Evolutionary conservation across 2,888 invertebrate genomes (phyloP).

Genomic region (Calameuta pallipes): DNA sequence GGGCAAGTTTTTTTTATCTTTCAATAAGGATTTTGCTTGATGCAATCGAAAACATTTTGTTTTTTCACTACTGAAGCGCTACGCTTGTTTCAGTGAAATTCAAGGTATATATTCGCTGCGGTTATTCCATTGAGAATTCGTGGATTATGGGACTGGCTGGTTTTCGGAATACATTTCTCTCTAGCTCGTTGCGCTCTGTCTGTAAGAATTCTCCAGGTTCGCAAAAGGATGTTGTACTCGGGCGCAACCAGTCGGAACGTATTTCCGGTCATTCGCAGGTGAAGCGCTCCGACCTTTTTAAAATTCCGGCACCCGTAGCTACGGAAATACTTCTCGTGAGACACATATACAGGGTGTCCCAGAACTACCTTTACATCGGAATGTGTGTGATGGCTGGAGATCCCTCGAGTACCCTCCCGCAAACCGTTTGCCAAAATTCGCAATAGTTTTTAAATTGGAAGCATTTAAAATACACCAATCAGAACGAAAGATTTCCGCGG

Average conservation of each 20-base stretch:
- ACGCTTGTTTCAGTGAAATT: neutral
- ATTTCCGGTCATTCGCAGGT: neutral
- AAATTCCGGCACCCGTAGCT: neutral
- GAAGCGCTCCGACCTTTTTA: slow-evolving; percentile 2
- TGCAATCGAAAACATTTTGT: neutral
- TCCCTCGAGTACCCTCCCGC: no score
- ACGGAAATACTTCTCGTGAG: neutral
- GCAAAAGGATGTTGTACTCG: slow-evolving; percentile 5
- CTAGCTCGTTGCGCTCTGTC: neutral
- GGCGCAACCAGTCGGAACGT: slow-evolving; percentile 3
- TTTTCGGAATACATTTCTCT: neutral
- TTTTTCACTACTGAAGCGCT: no score
- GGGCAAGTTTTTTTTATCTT: neutral
- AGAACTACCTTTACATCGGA: no score
- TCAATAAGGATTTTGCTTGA: neutral
- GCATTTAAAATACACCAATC: no score
- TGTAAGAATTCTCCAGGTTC: neutral
- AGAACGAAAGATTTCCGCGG: no score
- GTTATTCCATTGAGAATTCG: neutral
- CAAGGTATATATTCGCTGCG: neutral
- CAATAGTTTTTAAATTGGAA: no score
- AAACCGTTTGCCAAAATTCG: no score
- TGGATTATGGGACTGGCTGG: neutral
- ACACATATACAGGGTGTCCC: no score
- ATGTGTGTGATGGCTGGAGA: no score